Evolutionary conservation across 2,113 vertebrate species (phyloP).

Genomic region (Carassius gibelio): DNA sequence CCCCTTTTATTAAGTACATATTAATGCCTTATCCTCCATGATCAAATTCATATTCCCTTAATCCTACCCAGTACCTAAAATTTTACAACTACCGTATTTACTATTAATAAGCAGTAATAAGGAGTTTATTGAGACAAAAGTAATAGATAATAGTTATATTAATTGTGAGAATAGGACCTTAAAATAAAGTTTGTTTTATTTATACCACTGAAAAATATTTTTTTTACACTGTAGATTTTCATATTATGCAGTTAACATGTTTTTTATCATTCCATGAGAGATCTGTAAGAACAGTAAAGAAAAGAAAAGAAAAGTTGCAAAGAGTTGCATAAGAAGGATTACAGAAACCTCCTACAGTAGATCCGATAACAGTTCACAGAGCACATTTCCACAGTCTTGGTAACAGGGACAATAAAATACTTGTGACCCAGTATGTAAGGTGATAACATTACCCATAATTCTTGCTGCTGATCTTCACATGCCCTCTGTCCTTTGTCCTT

Average conservation of each 20-base stretch:
- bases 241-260: background rate
- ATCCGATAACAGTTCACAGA: background rate
- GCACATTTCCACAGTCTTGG: conserved; percentile 2
- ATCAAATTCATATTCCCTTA: too few species aligned
- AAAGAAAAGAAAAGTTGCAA: background rate
- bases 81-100: too few species aligned
- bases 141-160: too few species aligned
- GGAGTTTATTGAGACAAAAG: too few species aligned
- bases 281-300: too few species aligned
- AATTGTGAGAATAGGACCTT: too few species aligned
- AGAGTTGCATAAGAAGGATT: background rate
- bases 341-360: background rate
- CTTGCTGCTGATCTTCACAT: background rate
- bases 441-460: conserved; percentile 29
- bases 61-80: too few species aligned
- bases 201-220: too few species aligned
- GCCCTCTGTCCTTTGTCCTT: background rate
- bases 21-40: too few species aligned
- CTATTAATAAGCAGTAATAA: too few species aligned
- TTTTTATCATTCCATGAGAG: background rate
- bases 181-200: too few species aligned
- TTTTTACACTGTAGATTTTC: background rate
- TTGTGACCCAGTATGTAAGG: conserved; percentile 3
- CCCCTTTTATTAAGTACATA: too few species aligned
- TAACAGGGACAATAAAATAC: background rate